These are phyloP conservation scores for Sminthurinus signatus DNA, from an alignment of 1,140 invertebrate genomes.

Conservation along the genomic window DNA sequence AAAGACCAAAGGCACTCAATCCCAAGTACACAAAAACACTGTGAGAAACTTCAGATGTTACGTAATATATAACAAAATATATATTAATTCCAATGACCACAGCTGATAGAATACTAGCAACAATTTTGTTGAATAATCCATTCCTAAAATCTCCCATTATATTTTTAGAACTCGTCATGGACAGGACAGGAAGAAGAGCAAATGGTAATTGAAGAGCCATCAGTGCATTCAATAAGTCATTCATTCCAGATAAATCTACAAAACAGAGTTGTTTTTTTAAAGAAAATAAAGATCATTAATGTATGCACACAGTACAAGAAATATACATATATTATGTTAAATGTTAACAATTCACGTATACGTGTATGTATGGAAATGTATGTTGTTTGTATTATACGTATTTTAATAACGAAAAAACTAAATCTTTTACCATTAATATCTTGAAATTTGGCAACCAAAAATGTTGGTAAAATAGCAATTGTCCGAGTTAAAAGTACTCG, in stretches of 20 bases:
- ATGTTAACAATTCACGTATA: no score
- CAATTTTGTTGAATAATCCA: constrained; percentile 60
- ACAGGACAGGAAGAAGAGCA: constrained; percentile 76
- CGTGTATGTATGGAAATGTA: no score
- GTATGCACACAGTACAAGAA: no score
- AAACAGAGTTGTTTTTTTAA: no score
- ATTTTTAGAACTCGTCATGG: constrained; percentile 70
- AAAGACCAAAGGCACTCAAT: constrained; percentile 54
- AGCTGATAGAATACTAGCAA: constrained; percentile 58
- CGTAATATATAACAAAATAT: constrained; percentile 65
- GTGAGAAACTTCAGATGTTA: constrained; percentile 49
- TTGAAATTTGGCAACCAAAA: constrained; percentile 67
- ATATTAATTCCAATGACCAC: constrained; percentile 74
- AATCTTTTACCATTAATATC: constrained; percentile 64
- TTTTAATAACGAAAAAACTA: no score
- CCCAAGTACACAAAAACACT: constrained; percentile 52
- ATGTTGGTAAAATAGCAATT: constrained; percentile 84
- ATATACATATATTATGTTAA: no score
- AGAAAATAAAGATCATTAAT: no score
- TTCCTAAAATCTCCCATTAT: constrained; percentile 82
- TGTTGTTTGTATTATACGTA: no score
- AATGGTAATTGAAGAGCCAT: constrained; percentile 81
- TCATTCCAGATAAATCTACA: constrained; percentile 76
- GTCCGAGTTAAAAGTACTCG: constrained; percentile 76
- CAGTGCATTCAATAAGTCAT: constrained; percentile 83